Conservation (phyloP, 2,888 invertebrate species). For the Microplitis manilae region DNA sequence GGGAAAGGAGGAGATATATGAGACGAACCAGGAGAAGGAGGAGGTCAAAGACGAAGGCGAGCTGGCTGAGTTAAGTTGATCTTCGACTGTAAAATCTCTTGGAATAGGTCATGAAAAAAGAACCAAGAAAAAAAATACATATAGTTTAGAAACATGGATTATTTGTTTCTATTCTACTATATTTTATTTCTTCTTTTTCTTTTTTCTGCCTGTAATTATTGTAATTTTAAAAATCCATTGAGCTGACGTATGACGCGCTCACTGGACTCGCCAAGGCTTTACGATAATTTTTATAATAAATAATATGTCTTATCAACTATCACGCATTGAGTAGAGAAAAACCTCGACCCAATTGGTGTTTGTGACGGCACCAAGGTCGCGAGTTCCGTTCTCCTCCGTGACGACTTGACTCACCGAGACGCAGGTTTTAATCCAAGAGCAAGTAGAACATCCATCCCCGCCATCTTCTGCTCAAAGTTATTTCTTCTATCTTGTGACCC, state of each 20-base stretch:
- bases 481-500: constrained; percentile 2
- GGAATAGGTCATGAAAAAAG: constrained; percentile 28
- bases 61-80: constrained; percentile 20
- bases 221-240: not conserved
- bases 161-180: not conserved
- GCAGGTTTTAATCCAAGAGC: constrained; percentile 75
- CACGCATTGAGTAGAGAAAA: constrained; percentile 21
- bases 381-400: constrained; percentile 25
- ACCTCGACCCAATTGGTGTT: constrained; percentile 28
- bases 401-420: constrained; percentile 62
- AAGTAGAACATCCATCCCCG: constrained; percentile 73
- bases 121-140: not conserved
- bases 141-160: not conserved
- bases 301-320: constrained; percentile 22
- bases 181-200: no score
- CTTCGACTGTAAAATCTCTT: constrained; percentile 5
- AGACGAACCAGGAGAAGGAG: constrained; percentile 34
- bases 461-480: constrained; percentile 58
- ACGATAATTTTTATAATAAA: not conserved
- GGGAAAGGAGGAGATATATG: constrained; percentile 14
- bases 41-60: constrained; percentile 51
- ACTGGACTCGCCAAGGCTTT: constrained; percentile 5
- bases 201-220: not conserved
- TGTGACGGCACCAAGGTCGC: constrained; percentile 21
- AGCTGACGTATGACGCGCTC: not conserved